Base-by-base conservation (phyloP, 2,888 invertebrate species). In the Cenopis cana region DNA sequence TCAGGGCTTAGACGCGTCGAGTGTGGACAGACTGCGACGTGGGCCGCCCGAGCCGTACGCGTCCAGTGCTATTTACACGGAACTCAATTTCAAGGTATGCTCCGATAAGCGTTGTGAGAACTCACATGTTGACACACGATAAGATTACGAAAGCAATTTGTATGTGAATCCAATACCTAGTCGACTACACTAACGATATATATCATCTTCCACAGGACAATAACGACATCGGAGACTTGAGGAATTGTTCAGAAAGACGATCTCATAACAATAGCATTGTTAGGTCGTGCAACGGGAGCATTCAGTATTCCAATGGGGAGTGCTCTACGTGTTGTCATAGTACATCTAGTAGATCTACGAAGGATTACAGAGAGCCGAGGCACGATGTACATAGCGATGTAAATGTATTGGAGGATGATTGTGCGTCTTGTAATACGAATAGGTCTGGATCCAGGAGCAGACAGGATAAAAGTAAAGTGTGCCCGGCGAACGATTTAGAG, bases 191-290 rank as follows among this genome's bases (percentile, higher is more conserved):
- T 81, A 82, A 84, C 79, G 80, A 83, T 75, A 80, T 69, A 56
- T 82, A 79, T 84, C 77, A 79, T 82, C 86, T 90, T 86, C 78
- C 81, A 76, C 85, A 93, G 93, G 93, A 93, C 84, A 90, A 88
- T 83, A 89, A 88, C 82, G 92, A 92, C 75, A 88, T 88, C 68
- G 91, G 89, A 82, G 93, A 93, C 80, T 79, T 89, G 82, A 88
- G 91, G 82, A 89, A 88, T 82, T 91, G 92, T 78, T 80, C 87
- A 72, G 93, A 93, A 85, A 88, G 93, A 77, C 89, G 93, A 83
- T 93, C 93, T 61, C 93, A 93, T 79, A 93, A 93, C 84, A 93
- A 93, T 82, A 93, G 93, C 82, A 93, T 93, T 86, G 92, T 93
- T 80, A 85, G 93, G 76, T 93, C 93, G 67, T 93, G 93, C 81